Percentiles rank a stretch among this genome's conserved stretches.
Evolutionary conservation across 2,797 vertebrate genomes (phyloP).

Genomic region (Gymnoscopelus microlampas): DNA sequence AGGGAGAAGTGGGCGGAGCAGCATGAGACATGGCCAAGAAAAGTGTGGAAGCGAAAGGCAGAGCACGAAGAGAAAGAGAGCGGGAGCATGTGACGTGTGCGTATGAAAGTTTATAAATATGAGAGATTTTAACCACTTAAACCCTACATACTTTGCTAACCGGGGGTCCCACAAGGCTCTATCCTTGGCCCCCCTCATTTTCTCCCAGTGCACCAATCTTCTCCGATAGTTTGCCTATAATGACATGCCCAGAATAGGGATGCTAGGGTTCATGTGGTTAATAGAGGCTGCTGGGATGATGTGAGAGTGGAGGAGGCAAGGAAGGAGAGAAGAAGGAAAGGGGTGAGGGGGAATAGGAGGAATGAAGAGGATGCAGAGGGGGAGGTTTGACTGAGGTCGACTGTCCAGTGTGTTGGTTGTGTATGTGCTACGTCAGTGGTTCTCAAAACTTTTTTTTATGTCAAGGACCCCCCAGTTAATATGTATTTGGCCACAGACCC

Average conservation of each 20-base stretch:
- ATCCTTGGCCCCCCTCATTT: too few relatives aligned
- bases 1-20: slow-evolving; percentile 40
- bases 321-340: slow-evolving; percentile 35
- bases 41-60: slow-evolving; percentile 29
- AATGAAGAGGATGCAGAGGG: slow-evolving; percentile 17
- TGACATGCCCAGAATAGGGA: slow-evolving; percentile 35
- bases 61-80: slow-evolving; percentile 36
- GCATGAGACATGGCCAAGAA: slow-evolving; percentile 56
- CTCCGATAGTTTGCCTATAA: too few relatives aligned
- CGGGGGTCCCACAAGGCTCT: too few relatives aligned
- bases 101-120: slow-evolving; percentile 78
- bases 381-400: slow-evolving; percentile 75
- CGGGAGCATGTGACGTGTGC: slow-evolving; percentile 67
- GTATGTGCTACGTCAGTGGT: slow-evolving; percentile 59
- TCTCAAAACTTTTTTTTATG: too few relatives aligned
- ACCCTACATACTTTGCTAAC: too few relatives aligned
- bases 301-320: slow-evolving; percentile 22
- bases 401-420: slow-evolving; percentile 80
- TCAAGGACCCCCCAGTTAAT: too few relatives aligned
- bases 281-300: neutral
- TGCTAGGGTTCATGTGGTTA: neutral
- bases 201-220: too few relatives aligned
- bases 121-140: slow-evolving; percentile 31
- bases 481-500: too few relatives aligned
- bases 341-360: slow-evolving; percentile 21